These are phyloP conservation scores for Gonioctena quinquepunctata DNA, from an alignment of 1,140 invertebrate species.

Conservation along the genomic window DNA sequence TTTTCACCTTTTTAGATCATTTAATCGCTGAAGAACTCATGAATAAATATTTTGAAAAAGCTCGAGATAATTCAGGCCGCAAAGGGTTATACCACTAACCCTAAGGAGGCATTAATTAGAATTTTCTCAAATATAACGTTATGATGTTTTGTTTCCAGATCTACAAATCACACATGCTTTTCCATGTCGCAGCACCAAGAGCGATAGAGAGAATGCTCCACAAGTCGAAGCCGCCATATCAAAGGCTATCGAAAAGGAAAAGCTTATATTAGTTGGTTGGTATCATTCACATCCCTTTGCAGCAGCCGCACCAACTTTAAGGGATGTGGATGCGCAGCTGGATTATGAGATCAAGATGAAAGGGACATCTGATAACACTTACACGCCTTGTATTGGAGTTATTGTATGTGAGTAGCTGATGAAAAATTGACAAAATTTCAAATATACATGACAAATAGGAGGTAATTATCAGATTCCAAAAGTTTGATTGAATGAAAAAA, in stretches of 20 bases:
- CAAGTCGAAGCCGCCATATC: slow-evolving; percentile 82
- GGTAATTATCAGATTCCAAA: too few relatives aligned
- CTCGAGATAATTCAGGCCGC: too few relatives aligned
- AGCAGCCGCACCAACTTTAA: slow-evolving; percentile 83
- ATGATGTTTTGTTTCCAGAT: slow-evolving; percentile 69
- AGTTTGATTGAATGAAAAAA: too few relatives aligned
- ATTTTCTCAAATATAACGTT: too few relatives aligned
- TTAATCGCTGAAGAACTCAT: too few relatives aligned
- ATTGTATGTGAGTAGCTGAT: slow-evolving; percentile 77
- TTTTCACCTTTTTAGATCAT: too few relatives aligned
- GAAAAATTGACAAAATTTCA: too few relatives aligned
- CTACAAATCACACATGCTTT: slow-evolving; percentile 86
- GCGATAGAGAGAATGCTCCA: slow-evolving; percentile 72
- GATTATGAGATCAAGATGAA: slow-evolving; percentile 96
- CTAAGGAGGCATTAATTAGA: too few relatives aligned
- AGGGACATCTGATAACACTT: slow-evolving; percentile 83
- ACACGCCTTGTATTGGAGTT: slow-evolving; percentile 89
- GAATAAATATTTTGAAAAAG: too few relatives aligned
- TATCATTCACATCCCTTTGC: slow-evolving; percentile 95
- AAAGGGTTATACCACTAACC: too few relatives aligned
- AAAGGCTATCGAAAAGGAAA: slow-evolving; percentile 77
- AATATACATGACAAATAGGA: neutral
- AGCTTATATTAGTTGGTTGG: slow-evolving; percentile 87
- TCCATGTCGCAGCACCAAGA: slow-evolving; percentile 82
- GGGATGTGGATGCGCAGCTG: slow-evolving; percentile 89